Percentiles rank a stretch among this genome's conserved stretches.
phyloP scores from a whole-genome alignment of 2,888 invertebrate genomes.

The Patella pellucida region DNA sequence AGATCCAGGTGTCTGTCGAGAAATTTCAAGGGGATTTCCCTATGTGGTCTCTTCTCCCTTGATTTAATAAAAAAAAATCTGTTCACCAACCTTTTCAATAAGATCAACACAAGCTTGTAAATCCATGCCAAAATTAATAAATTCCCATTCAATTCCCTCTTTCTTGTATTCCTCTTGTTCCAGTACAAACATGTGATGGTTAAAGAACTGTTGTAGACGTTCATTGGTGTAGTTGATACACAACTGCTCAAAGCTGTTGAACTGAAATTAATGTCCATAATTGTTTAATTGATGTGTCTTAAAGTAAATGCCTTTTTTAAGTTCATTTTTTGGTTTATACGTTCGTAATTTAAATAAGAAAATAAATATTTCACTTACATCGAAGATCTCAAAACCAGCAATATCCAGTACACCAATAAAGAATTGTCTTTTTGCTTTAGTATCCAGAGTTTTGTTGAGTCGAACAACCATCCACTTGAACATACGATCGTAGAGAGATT shows the following conservation, averaged over 20 bases:
- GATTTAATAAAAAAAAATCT: too few relatives aligned
- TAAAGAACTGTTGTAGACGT: conserved; percentile 97
- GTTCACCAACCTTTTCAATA: conserved; percentile 62
- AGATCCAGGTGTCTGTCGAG: too few relatives aligned
- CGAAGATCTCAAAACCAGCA: conserved; percentile 99
- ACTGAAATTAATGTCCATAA: not conserved
- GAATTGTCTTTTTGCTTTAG: conserved; percentile 96
- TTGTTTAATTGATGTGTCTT: too few relatives aligned
- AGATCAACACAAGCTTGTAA: conserved; percentile 94
- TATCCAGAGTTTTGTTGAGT: conserved; percentile 99
- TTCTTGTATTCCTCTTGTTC: conserved; percentile 95
- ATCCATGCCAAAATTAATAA: conserved; percentile 94
- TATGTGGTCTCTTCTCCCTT: too few relatives aligned
- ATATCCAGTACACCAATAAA: conserved; percentile 99
- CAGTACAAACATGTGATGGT: conserved; percentile 96
- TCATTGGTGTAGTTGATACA: conserved; percentile 99
- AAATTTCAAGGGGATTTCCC: too few relatives aligned
- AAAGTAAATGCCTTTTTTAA: too few relatives aligned
- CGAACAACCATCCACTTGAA: conserved; percentile 92
- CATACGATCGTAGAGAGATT: conserved; percentile 72
- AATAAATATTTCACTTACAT: conserved; percentile 70
- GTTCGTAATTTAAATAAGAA: too few relatives aligned
- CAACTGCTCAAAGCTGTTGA: conserved; percentile 96
- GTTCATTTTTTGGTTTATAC: too few relatives aligned
- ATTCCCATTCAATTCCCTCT: conserved; percentile 94